These are phyloP conservation scores for Nasonia giraulti DNA, from an alignment of 1,140 invertebrate genomes.

Conservation along the genomic window DNA sequence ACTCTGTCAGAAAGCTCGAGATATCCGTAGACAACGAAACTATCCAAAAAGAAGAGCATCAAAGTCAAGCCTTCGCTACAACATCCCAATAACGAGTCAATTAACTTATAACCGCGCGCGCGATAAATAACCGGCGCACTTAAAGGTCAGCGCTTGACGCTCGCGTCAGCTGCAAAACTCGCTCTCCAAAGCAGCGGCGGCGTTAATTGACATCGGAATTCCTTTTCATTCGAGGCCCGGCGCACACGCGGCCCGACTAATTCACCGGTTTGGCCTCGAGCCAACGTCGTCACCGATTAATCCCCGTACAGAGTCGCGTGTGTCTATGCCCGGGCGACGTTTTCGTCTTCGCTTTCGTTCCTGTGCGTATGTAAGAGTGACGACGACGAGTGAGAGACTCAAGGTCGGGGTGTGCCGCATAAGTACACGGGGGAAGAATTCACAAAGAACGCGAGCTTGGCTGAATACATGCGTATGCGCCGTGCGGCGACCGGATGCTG, in stretches of 20 bases:
- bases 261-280: slow-evolving; percentile 18
- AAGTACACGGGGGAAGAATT: not conserved
- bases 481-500: not conserved
- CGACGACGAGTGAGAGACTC: not conserved
- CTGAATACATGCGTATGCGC: not conserved
- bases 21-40: too few species aligned
- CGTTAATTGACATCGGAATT: slow-evolving; percentile 42
- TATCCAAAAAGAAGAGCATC: too few species aligned
- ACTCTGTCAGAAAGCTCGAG: too few species aligned
- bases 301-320: not conserved
- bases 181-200: not conserved
- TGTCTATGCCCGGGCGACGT: not conserved
- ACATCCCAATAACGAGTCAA: slow-evolving; percentile 36
- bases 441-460: not conserved
- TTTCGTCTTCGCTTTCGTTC: not conserved
- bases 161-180: not conserved
- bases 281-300: slow-evolving; percentile 47
- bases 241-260: not conserved
- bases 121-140: slow-evolving; percentile 22
- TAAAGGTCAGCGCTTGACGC: not conserved
- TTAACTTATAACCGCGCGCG: not conserved
- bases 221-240: slow-evolving; percentile 26
- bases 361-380: too few species aligned
- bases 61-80: not conserved
- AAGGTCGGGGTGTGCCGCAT: not conserved